Evolutionary conservation across 2,888 invertebrate genomes (phyloP).

Genomic region (Dichetophora obliterata): DNA sequence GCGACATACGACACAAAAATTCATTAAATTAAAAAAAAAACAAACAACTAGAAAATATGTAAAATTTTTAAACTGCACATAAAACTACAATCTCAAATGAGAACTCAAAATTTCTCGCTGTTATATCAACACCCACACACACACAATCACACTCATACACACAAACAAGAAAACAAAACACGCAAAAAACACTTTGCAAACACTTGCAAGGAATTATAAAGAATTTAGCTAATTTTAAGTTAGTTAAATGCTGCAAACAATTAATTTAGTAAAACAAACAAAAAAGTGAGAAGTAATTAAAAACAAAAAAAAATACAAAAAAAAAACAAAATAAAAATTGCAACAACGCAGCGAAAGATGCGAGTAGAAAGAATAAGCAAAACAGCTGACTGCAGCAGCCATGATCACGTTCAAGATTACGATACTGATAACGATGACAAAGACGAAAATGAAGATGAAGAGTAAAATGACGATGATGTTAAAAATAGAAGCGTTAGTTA

Average conservation of each 20-base stretch:
- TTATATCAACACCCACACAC: slow-evolving; percentile 4
- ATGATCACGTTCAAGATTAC: background rate
- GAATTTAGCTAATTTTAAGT: slow-evolving; percentile 42
- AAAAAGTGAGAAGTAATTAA: background rate
- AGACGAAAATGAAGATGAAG: background rate
- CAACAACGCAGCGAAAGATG: background rate
- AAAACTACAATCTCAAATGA: slow-evolving; percentile 9
- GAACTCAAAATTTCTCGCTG: slow-evolving; percentile 10
- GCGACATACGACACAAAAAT: background rate
- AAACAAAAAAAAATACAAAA: background rate
- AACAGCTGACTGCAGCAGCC: background rate
- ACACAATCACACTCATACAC: slow-evolving; percentile 18
- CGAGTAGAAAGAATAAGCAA: background rate
- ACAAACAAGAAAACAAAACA: background rate
- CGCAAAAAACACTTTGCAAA: slow-evolving; percentile 31
- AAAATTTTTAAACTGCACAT: slow-evolving; percentile 33
- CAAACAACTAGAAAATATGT: background rate
- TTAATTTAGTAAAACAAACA: slow-evolving; percentile 23
- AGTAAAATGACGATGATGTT: slow-evolving; percentile 27
- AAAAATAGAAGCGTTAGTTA: slow-evolving; percentile 48
- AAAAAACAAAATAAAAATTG: background rate
- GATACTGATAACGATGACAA: background rate
- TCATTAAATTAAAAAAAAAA: slow-evolving; percentile 9
- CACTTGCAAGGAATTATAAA: slow-evolving; percentile 30
- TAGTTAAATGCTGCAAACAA: slow-evolving; percentile 39